Percentiles rank a stretch among this genome's conserved stretches.
Evolutionary conservation across 1,140 invertebrate genomes (phyloP).

Genomic region (Caenorhabditis inopinata): DNA sequence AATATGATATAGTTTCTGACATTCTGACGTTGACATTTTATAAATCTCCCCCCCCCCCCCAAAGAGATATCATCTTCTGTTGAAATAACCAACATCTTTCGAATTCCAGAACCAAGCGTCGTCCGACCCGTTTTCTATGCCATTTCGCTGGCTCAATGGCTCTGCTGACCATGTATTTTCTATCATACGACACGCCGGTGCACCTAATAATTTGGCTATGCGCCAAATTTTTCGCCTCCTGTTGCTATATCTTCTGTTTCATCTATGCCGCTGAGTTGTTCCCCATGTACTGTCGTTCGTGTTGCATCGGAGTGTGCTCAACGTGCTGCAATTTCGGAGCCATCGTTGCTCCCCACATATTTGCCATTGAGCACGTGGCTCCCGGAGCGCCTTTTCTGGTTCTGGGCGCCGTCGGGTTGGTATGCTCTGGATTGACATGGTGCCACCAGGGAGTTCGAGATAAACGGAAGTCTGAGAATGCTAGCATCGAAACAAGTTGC

Average conservation of each 20-base stretch:
- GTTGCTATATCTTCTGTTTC: conserved; percentile 34
- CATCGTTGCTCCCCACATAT: conserved; percentile 22
- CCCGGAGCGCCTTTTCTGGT: background rate
- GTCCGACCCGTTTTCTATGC: background rate
- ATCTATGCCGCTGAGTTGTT: conserved; percentile 39
- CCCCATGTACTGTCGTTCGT: background rate
- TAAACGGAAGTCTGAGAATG: background rate
- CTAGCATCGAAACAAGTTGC: no score
- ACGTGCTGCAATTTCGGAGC: conserved; percentile 38
- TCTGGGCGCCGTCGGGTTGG: background rate
- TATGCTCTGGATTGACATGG: background rate
- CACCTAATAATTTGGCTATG: conserved; percentile 27
- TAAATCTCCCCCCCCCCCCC: no score
- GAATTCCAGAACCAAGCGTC: background rate
- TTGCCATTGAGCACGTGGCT: background rate
- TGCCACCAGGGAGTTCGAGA: no score
- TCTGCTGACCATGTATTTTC: conserved; percentile 10
- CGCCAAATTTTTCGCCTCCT: conserved; percentile 26
- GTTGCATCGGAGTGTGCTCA: conserved; percentile 31
- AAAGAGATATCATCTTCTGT: no score
- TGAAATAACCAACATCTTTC: no score
- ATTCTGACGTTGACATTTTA: no score
- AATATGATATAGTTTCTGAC: no score
- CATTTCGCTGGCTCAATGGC: background rate
- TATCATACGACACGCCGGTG: background rate